A percentile compares a stretch with the other conserved stretches of the same genome.
phyloP scores from a whole-genome alignment of 2,113 vertebrate genomes.

The Phyllopteryx taeniolatus region DNA sequence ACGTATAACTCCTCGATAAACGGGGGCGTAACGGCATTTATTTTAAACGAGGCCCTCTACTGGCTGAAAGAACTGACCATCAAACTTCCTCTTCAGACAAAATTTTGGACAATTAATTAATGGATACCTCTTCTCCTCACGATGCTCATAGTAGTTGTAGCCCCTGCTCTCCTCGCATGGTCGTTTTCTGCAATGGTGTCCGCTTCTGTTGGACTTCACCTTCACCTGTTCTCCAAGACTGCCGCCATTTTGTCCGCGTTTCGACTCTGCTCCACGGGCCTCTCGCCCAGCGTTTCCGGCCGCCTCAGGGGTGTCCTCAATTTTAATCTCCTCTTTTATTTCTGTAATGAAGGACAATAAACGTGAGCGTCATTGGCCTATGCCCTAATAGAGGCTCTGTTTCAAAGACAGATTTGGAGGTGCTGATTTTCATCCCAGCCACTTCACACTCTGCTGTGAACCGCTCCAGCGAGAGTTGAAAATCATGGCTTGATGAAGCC shows the following conservation, averaged over 20 bases:
- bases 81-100: background rate
- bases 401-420: no score
- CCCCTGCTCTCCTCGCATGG: constrained; percentile 77
- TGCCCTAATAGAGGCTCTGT: background rate
- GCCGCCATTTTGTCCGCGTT: background rate
- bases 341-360: constrained; percentile 21
- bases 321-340: constrained; percentile 54
- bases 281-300: constrained; percentile 37
- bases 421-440: no score
- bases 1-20: no score
- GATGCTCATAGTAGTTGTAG: constrained; percentile 81
- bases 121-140: constrained; percentile 81
- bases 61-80: background rate
- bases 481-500: no score
- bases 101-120: background rate
- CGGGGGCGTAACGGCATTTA: no score
- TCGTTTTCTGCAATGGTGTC: constrained; percentile 76
- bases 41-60: no score
- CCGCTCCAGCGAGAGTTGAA: no score
- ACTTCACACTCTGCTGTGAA: no score
- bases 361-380: background rate
- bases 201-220: constrained; percentile 48
- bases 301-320: constrained; percentile 55
- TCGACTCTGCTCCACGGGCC: background rate
- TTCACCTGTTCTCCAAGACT: constrained; percentile 49